A percentile compares a stretch with the other conserved stretches of the same genome.
phyloP scores from a whole-genome alignment of 2,888 invertebrate genomes.

The Copidosoma aretas region DNA sequence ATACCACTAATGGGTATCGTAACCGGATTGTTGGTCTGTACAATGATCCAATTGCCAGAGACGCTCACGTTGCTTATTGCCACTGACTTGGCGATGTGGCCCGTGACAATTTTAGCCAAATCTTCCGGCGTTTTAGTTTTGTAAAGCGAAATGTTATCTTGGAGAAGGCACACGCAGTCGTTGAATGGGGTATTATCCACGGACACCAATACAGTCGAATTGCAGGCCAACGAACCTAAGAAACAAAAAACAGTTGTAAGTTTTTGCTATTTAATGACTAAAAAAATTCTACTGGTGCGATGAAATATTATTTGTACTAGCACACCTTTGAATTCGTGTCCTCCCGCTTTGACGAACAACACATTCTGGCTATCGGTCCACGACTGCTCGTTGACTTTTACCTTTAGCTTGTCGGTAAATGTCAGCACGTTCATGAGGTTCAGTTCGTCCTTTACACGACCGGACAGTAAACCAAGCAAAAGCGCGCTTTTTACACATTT shows the following conservation, averaged over 20 bases:
- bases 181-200: constrained; percentile 58
- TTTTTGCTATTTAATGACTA: no score
- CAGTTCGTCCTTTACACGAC: constrained; percentile 55
- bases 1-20: constrained; percentile 20
- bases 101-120: constrained; percentile 55
- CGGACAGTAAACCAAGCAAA: constrained; percentile 64
- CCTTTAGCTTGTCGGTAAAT: constrained; percentile 65
- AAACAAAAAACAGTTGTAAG: neutral
- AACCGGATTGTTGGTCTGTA: constrained; percentile 51
- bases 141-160: constrained; percentile 52
- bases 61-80: constrained; percentile 55
- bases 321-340: constrained; percentile 49
- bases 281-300: neutral
- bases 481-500: constrained; percentile 64
- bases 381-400: constrained; percentile 58
- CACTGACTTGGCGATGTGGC: constrained; percentile 49
- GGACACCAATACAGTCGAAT: constrained; percentile 55
- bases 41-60: constrained; percentile 56
- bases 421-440: constrained; percentile 68
- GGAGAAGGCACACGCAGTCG: constrained; percentile 53
- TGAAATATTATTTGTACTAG: neutral
- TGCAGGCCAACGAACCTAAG: constrained; percentile 58
- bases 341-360: constrained; percentile 50
- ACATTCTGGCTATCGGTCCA: constrained; percentile 44
- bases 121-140: constrained; percentile 47